Evolutionary conservation across 2,113 vertebrate species (phyloP).

Genomic region (Phylloscopus trochiloides): DNA sequence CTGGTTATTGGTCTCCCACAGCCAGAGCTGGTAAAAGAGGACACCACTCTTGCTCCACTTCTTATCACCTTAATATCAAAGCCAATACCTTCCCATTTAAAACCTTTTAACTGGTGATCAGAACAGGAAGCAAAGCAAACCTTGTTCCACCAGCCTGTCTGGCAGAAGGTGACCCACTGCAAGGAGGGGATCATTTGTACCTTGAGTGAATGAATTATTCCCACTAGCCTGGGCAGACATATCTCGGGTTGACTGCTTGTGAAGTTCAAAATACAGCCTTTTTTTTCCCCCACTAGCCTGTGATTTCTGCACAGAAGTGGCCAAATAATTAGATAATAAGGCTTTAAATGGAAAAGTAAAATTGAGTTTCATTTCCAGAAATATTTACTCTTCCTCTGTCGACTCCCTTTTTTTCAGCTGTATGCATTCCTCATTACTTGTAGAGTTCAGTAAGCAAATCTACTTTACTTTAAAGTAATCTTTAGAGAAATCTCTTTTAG

Average conservation of each 20-base stretch:
- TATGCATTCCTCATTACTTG: background rate
- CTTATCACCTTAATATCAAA: background rate
- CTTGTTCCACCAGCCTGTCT: background rate
- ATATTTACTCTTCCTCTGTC: background rate
- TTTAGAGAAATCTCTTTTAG: background rate
- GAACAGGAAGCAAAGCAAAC: background rate
- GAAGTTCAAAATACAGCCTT: background rate
- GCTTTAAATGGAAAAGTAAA: background rate
- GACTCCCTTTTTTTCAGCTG: accelerated
- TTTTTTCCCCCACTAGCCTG: background rate
- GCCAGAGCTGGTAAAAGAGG: background rate
- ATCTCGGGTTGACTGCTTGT: background rate
- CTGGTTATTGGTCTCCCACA: background rate
- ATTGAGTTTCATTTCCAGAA: background rate
- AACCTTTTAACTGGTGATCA: background rate
- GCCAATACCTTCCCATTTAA: background rate
- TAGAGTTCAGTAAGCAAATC: background rate
- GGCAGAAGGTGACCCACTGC: background rate
- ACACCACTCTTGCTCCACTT: background rate
- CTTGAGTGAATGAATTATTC: background rate
- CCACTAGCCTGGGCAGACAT: background rate
- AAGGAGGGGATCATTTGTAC: background rate
- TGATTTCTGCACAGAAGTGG: background rate
- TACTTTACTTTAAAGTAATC: background rate
- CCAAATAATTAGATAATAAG: background rate